phyloP scores from a whole-genome alignment of 2,888 invertebrate species.

The Orthosia gothica region DNA sequence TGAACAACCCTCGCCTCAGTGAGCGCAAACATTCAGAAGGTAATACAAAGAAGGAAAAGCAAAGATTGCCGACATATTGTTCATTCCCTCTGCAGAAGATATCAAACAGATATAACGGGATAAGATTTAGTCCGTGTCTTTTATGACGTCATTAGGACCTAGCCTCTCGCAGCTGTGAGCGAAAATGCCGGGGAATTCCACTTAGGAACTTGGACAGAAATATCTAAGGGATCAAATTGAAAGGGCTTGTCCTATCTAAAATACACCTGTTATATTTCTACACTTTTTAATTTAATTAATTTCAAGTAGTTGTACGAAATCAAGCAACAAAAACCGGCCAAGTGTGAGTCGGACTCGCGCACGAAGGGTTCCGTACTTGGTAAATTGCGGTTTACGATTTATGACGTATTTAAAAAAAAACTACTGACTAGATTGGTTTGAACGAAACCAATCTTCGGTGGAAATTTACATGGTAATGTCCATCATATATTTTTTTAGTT shows the following conservation, averaged over 20 bases:
- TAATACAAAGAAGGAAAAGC: slow-evolving; percentile 51
- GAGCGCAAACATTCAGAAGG: slow-evolving; percentile 57
- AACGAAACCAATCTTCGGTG: no score
- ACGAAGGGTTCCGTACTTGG: no score
- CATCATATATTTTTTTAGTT: no score
- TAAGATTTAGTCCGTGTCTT: slow-evolving; percentile 57
- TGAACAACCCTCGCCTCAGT: slow-evolving; percentile 60
- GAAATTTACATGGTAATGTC: no score
- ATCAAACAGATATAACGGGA: slow-evolving; percentile 60
- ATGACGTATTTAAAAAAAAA: no score
- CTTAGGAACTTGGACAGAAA: slow-evolving; percentile 36
- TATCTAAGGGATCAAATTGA: slow-evolving; percentile 27
- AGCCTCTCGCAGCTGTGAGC: slow-evolving; percentile 50
- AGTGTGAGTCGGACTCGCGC: no score
- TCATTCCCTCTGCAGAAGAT: slow-evolving; percentile 42
- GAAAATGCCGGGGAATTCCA: slow-evolving; percentile 45
- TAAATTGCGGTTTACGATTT: no score
- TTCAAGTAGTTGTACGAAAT: slow-evolving; percentile 32
- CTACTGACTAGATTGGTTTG: no score
- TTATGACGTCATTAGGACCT: slow-evolving; percentile 58
- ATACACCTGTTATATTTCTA: slow-evolving; percentile 8
- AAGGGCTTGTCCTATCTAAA: background rate
- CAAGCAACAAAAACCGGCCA: slow-evolving; percentile 30
- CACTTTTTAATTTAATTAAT: background rate
- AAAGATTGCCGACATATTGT: slow-evolving; percentile 57